A percentile compares a stretch with the other conserved stretches of the same genome.
These are phyloP conservation scores for Eucera pruinosa DNA, from an alignment of 2,888 invertebrate species.

Conservation along the genomic window DNA sequence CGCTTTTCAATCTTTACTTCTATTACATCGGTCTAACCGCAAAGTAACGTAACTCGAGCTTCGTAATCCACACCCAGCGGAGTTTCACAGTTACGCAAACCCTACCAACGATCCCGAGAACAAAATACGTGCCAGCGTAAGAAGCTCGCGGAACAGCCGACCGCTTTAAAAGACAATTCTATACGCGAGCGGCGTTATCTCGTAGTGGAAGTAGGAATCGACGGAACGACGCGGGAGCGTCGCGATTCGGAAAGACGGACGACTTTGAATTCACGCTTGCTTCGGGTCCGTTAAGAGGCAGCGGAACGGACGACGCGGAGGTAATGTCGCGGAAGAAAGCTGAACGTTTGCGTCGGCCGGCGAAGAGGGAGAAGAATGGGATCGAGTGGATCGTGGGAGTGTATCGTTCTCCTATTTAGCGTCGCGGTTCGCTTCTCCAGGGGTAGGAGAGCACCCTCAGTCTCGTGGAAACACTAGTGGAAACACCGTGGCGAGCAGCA, in stretches of 20 bases:
- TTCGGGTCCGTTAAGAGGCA: background rate
- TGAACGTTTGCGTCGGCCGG: constrained; percentile 21
- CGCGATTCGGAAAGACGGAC: background rate
- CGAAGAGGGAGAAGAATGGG: constrained; percentile 57
- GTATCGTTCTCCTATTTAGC: constrained; percentile 75
- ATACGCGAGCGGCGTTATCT: no score
- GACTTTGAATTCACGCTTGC: background rate
- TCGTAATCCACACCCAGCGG: no score
- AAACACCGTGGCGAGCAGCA: constrained; percentile 12
- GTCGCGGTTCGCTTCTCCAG: constrained; percentile 58
- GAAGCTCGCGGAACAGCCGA: no score
- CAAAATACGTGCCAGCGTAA: no score
- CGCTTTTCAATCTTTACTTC: no score
- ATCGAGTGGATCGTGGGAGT: constrained; percentile 71
- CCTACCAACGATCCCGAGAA: no score
- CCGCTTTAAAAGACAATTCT: no score
- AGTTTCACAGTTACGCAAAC: no score
- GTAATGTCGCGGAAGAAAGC: constrained; percentile 71
- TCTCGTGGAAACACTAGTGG: no score
- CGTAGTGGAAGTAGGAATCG: no score
- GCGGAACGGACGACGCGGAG: constrained; percentile 33
- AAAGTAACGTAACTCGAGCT: no score
- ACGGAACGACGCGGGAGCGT: background rate
- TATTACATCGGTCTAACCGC: no score
- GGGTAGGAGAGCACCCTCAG: constrained; percentile 12